A percentile compares a stretch with the other conserved stretches of the same genome.
phyloP scores from a whole-genome alignment of 2,888 invertebrate genomes.

The Belgica antarctica region DNA sequence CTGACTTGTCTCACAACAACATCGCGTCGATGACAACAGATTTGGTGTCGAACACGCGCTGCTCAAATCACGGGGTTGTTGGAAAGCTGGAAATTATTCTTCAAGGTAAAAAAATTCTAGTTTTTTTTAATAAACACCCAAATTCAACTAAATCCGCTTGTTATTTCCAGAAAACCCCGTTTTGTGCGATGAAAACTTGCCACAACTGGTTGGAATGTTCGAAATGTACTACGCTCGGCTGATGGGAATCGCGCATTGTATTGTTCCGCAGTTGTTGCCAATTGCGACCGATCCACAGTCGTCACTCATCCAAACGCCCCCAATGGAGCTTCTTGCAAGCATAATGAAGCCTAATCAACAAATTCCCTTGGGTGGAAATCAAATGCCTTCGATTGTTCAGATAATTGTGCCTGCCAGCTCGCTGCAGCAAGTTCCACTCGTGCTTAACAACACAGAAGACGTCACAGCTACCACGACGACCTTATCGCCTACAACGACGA shows the following conservation, averaged over 20 bases:
- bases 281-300: conserved; percentile 50
- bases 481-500: neutral
- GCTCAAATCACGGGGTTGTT: conserved; percentile 74
- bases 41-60: conserved; percentile 75
- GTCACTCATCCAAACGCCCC: conserved; percentile 48
- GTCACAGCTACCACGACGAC: neutral
- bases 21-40: conserved; percentile 71
- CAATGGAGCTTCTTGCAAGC: conserved; percentile 48
- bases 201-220: conserved; percentile 68
- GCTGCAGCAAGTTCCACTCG: neutral
- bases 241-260: conserved; percentile 65
- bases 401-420: conserved; percentile 50
- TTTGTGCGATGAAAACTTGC: conserved; percentile 70
- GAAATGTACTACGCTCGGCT: conserved; percentile 71
- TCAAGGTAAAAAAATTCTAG: conserved; percentile 62
- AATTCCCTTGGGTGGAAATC: conserved; percentile 44
- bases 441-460: neutral
- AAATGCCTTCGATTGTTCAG: conserved; percentile 48
- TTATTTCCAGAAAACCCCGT: conserved; percentile 72
- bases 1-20: conserved; percentile 74
- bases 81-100: conserved; percentile 67
- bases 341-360: conserved; percentile 45
- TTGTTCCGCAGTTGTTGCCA: conserved; percentile 51
- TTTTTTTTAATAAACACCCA: neutral
- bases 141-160: neutral